Evolutionary conservation across 1,140 invertebrate genomes (phyloP), one percentile per base, ranked within the genome.

Genomic region (Drosophila biarmipes): DNA sequence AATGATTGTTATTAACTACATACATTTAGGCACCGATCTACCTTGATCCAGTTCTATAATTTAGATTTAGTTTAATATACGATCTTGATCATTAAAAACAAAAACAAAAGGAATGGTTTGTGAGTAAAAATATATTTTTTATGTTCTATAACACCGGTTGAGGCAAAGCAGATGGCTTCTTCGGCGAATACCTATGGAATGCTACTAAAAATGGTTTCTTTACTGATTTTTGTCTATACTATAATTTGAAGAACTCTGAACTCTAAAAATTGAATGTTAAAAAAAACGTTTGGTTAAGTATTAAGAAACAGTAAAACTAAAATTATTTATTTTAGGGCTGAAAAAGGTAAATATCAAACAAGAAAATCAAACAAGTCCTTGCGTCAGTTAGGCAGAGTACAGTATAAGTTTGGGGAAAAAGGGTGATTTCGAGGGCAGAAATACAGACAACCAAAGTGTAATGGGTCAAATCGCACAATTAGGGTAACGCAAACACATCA

Each of bases 401-500:
- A 34, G 67, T 38, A 56, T 35, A 46, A 46, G 38, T 37, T 34
- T 11, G 27, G 49, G 31, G 1, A 37, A 38, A 6, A 24, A 34
- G 63, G 63, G 51, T 67, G 34, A 37, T 42, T 42, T 67, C 43
- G 48, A 27, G 12, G 12, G 17, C 5, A 35, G 46, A 43, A 37
- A 66, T 35, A 43, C 38, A 17, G 4, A 38, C 37, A 68, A 68
- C 17, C 21, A 53, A 67, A 80, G 55, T 34, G n/a, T 53, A 40
- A 21, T 12, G 56, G 58, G 46, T 61, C 21, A 78, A 64, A 34
- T 51, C 45, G 43, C 62, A 40, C 54, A 63, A 55, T 54, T 67
- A 62, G 61, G 48, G 31, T 40, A 85, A 80, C 37, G 49, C 42
- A 85, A 80, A 69, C 64, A 48, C 45, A 57, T 68, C 54, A 38